Evolutionary conservation across 1,140 invertebrate species (phyloP), one percentile per base, ranked within the genome.

Genomic region (Dryas iulia): DNA sequence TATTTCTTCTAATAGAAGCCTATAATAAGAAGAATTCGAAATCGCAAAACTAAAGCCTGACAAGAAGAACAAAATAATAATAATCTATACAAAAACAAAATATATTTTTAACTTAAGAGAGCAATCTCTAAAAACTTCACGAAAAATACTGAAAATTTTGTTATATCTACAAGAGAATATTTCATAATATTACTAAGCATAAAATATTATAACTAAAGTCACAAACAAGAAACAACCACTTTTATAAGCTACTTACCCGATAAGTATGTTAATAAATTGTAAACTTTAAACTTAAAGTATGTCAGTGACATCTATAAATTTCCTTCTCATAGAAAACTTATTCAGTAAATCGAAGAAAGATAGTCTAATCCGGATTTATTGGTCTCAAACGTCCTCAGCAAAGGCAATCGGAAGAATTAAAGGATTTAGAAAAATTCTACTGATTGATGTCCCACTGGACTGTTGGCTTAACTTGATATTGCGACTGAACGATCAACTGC

Each of bases 361-460:
- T 71, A 66, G 59, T 71, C 66, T 83, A 83, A 86, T 83, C 77
- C 74, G 78, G 74, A 84, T 81, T 83, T 82, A 81, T 80, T 76
- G 73, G 67, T 47, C 28, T 69, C 69, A 59, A 66, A 56, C 71
- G 58, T 69, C 59, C 72, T 61, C 60, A 35, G 72, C 72, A 31
- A 71, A 74, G 66, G 71, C 72, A 74, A 79, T 83, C 71, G 67
- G 66, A 69, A 75, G 77, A 74, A 79, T 83, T 82, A 78, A 82
- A 82, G 73, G 79, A 79, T 78, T 83, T 80, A 66, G 53, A 53
- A 35, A 72, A 78, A 66, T 83, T 74, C 59, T 66, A 63, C 12
- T 72, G 70, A 82, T 79, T 74, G 77, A 81, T 74, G 64, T 70
- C 62, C 52, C 59, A 65, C 62, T 58, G 63, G 39, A 47, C 62